Base-by-base conservation (phyloP, 1,140 invertebrate genomes). In the Spodoptera frugiperda region DNA sequence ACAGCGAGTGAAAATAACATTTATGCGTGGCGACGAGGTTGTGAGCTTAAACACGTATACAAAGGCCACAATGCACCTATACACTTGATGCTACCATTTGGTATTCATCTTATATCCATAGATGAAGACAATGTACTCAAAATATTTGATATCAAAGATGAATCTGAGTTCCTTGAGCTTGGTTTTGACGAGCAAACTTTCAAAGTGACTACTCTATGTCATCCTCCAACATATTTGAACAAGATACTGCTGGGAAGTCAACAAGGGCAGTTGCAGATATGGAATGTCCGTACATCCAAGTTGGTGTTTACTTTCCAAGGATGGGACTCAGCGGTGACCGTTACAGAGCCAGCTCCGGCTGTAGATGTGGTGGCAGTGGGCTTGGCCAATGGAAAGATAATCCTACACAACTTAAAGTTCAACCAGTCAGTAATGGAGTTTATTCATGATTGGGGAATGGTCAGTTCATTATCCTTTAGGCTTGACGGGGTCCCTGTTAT, bases 171-270 rank as follows among this genome's bases (percentile, higher is more conserved):
- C 82, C 83, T 96, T 21, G 96, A 97, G 82, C 87, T 97, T 0
- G 95, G 93, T n/a, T 98, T 98, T 87, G 95, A 96, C 79, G 94
- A 95, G n/a, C 89, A 95, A 0, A 90, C 91, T 14, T 99, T 99
- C 89, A 94, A 96, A 84, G 96, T 99, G 11, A 96, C 97, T 0
- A 94, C 97, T 0, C 78, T 99, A 1, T 94, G 97, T 59, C 99
- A 99, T 95, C 99, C 98, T 2, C 96, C 95, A 55, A 98, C 98
- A 0, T 99, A 99, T 88, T 90, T 98, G 2, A 99, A 99, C 89
- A 99, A 99, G 95, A 96, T 99, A 59, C 89, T 99, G n/a, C 91
- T 99, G 59, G 99, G 97, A 12, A 99, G 98, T 83, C 95, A 96
- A 68, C 98, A 99, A 91, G 99, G 99, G 0, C 89, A 95, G 48